These are phyloP conservation scores for Ernsta delagoae DNA, from an alignment of 2,888 invertebrate species.

Conservation along the genomic window DNA sequence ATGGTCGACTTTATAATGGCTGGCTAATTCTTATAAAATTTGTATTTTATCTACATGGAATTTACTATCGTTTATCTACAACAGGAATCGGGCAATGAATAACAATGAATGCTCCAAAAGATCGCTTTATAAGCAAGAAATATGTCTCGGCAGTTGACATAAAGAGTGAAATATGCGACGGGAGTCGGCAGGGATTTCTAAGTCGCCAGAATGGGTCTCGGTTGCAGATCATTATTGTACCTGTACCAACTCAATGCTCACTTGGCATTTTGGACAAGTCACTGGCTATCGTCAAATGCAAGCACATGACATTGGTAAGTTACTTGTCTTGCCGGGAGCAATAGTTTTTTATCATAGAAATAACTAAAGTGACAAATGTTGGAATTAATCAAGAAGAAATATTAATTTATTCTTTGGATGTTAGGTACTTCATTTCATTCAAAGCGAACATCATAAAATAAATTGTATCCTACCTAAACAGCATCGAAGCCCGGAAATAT, in stretches of 20 bases:
- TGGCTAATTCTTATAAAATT: constrained; percentile 3
- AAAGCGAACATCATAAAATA: too few species aligned
- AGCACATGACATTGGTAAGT: constrained; percentile 35
- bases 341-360: too few species aligned
- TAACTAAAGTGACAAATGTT: too few species aligned
- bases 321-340: not conserved
- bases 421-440: too few species aligned
- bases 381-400: too few species aligned
- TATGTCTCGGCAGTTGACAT: constrained; percentile 33
- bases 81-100: constrained; percentile 24
- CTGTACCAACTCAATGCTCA: constrained; percentile 41
- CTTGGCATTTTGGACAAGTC: constrained; percentile 55
- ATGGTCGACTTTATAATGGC: constrained; percentile 19
- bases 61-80: constrained; percentile 22
- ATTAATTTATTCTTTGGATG: too few species aligned
- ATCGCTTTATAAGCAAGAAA: constrained; percentile 36
- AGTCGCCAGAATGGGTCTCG: constrained; percentile 38
- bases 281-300: constrained; percentile 59
- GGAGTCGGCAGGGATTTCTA: constrained; percentile 32
- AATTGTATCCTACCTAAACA: too few species aligned
- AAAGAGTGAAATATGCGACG: constrained; percentile 36
- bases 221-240: constrained; percentile 40
- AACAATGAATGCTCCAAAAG: constrained; percentile 29
- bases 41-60: constrained; percentile 10
- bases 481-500: too few species aligned